Conservation (phyloP, 2,888 invertebrate genomes). For the Miltochrista miniata region DNA sequence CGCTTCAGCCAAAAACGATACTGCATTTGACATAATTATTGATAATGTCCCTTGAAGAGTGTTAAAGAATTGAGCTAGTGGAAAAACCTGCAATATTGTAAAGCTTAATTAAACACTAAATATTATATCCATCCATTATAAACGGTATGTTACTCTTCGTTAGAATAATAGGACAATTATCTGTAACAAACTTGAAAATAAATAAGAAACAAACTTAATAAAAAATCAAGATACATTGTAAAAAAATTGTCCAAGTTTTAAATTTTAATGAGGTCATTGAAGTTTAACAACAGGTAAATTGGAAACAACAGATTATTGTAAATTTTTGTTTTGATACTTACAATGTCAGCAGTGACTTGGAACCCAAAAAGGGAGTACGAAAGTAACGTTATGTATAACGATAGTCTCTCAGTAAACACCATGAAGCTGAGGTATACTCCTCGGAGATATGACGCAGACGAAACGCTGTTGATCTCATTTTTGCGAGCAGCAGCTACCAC, state of each 20-base stretch:
- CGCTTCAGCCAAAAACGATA: conserved; percentile 84
- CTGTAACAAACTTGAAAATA: too few relatives aligned
- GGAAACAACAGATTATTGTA: too few relatives aligned
- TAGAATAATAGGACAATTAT: too few relatives aligned
- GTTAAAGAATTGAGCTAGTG: conserved; percentile 86
- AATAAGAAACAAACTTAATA: too few relatives aligned
- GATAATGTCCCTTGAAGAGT: conserved; percentile 85
- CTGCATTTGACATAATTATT: conserved; percentile 84
- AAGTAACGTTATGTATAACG: conserved; percentile 91
- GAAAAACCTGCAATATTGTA: conserved; percentile 79
- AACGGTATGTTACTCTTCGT: too few relatives aligned
- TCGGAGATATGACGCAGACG: conserved; percentile 85
- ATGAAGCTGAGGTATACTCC: conserved; percentile 88
- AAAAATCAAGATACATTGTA: too few relatives aligned
- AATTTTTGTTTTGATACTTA: conserved; percentile 50
- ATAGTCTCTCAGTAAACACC: conserved; percentile 93
- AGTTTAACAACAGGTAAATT: too few relatives aligned
- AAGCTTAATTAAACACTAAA: not conserved
- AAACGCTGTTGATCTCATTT: conserved; percentile 85
- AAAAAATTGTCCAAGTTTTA: too few relatives aligned
- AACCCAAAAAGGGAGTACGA: conserved; percentile 89
- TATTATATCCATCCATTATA: not conserved
- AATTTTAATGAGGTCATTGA: too few relatives aligned
- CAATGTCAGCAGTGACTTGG: conserved; percentile 81
- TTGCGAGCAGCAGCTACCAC: conserved; percentile 90